These are phyloP conservation scores for Amblyopsis rosae DNA, from an alignment of 2,113 vertebrate genomes.

Conservation along the genomic window DNA sequence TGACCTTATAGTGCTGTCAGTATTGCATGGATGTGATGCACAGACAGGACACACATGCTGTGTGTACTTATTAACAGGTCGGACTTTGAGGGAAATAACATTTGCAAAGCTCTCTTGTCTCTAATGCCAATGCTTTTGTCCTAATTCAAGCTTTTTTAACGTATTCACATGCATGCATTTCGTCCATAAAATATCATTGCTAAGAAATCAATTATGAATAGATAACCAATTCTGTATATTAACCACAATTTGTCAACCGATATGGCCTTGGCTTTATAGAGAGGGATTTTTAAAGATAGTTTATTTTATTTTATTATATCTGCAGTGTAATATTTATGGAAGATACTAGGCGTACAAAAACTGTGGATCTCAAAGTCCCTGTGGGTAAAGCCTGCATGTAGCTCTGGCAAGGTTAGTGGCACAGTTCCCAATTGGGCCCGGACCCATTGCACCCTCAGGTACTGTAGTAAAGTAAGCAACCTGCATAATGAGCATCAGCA, in stretches of 20 bases:
- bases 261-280: background rate
- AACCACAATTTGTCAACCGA: background rate
- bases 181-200: background rate
- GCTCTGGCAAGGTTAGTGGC: background rate
- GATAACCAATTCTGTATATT: too few species aligned
- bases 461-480: conserved; percentile 8
- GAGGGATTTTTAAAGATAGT: background rate
- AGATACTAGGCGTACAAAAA: background rate
- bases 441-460: background rate
- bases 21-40: background rate
- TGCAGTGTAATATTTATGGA: background rate
- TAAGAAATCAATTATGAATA: too few species aligned
- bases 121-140: background rate
- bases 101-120: background rate
- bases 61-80: too few species aligned
- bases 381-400: too few species aligned
- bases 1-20: conserved; percentile 2
- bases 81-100: background rate
- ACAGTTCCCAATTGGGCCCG: background rate
- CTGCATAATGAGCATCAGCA: conserved; percentile 2
- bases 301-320: background rate
- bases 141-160: background rate
- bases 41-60: conserved; percentile 8
- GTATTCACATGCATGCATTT: background rate
- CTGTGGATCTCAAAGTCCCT: too few species aligned